Conservation (phyloP, 2,888 invertebrate species). For the Pammene aurita region DNA sequence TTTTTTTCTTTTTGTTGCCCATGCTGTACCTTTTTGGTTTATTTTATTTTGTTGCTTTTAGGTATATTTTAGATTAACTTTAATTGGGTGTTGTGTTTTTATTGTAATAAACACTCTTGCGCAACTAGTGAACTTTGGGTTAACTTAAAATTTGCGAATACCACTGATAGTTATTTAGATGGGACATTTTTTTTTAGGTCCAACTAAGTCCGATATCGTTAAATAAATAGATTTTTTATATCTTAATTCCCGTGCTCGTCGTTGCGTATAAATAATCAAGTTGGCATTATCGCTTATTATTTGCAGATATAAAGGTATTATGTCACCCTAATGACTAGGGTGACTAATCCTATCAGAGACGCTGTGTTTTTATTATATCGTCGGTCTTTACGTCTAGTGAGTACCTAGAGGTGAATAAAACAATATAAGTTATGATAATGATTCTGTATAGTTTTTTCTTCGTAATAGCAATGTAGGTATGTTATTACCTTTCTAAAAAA, state of each 20-base stretch:
- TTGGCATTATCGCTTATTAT: slow-evolving; percentile 60
- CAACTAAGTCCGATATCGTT: no score
- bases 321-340: slow-evolving; percentile 59
- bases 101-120: slow-evolving; percentile 41
- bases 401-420: not conserved
- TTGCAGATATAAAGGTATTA: slow-evolving; percentile 60
- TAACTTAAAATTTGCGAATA: not conserved
- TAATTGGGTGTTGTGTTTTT: slow-evolving; percentile 47
- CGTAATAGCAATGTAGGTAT: no score
- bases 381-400: not conserved
- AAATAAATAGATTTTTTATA: not conserved
- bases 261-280: slow-evolving; percentile 55
- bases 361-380: slow-evolving; percentile 46
- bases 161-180: no score
- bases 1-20: slow-evolving; percentile 77
- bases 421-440: not conserved
- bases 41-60: slow-evolving; percentile 81
- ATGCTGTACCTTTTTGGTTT: slow-evolving; percentile 75
- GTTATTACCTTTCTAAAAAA: no score
- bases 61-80: slow-evolving; percentile 72
- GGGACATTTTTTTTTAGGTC: not conserved
- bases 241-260: slow-evolving; percentile 30
- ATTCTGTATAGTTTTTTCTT: not conserved
- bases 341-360: slow-evolving; percentile 61
- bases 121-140: slow-evolving; percentile 26